Evolutionary conservation across 2,113 vertebrate species (phyloP).

Genomic region (Tinamus guttatus): DNA sequence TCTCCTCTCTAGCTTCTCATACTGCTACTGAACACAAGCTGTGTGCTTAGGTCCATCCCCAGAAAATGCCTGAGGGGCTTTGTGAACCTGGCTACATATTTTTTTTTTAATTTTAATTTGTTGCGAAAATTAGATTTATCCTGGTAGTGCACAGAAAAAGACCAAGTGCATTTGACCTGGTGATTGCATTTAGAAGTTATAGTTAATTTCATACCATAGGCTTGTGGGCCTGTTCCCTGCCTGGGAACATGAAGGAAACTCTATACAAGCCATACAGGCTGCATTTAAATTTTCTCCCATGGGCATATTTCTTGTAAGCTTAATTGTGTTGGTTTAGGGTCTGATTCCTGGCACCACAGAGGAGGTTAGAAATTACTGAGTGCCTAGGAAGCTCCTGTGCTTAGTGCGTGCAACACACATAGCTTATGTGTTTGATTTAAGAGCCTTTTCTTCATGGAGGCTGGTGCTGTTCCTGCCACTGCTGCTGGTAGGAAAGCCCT

Average conservation of each 20-base stretch:
- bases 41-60: neutral
- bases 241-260: neutral
- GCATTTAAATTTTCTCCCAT: neutral
- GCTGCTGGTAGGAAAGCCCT: neutral
- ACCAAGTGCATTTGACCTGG: neutral
- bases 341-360: slow-evolving; percentile 36
- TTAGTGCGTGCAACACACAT: neutral
- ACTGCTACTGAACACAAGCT: neutral
- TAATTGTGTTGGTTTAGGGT: slow-evolving; percentile 56
- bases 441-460: neutral
- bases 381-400: neutral
- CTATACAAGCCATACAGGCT: neutral
- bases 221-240: neutral
- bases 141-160: neutral
- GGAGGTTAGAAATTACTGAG: neutral
- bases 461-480: neutral
- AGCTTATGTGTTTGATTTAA: neutral
- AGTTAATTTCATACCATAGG: neutral
- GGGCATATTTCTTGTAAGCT: slow-evolving; percentile 58
- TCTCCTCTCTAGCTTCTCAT: neutral
- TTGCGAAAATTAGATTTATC: neutral
- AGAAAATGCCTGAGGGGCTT: neutral
- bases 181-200: neutral
- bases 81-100: neutral
- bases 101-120: neutral